phyloP scores from a whole-genome alignment of 2,113 vertebrate genomes.

The Nesoenas mayeri region DNA sequence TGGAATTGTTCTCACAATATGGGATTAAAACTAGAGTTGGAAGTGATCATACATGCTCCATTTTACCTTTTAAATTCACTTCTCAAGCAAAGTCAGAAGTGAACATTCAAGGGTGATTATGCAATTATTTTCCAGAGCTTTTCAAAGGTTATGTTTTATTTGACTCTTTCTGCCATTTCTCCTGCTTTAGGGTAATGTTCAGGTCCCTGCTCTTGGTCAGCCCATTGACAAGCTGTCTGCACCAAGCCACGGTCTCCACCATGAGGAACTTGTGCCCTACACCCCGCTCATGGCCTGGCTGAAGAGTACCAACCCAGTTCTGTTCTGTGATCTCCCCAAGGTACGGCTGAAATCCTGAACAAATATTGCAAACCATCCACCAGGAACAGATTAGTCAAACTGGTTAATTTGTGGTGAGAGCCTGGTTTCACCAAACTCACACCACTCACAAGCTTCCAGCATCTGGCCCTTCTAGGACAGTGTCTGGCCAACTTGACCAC shows the following conservation, averaged over 20 bases:
- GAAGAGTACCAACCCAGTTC: background rate
- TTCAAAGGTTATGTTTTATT: background rate
- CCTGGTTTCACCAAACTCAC: background rate
- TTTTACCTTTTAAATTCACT: background rate
- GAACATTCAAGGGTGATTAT: background rate
- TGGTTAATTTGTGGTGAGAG: background rate
- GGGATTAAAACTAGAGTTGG: background rate
- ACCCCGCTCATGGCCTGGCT: slow-evolving; percentile 37
- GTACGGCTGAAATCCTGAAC: background rate
- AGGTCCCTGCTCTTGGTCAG: background rate
- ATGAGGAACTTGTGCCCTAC: slow-evolving; percentile 31
- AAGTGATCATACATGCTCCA: background rate
- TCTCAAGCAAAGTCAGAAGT: background rate
- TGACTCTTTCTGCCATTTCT: background rate
- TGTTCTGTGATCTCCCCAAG: slow-evolving; percentile 55
- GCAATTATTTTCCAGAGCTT: background rate
- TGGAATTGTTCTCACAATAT: background rate
- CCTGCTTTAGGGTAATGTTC: slow-evolving; percentile 26
- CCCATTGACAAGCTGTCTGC: background rate
- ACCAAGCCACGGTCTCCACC: background rate
- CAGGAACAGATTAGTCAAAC: background rate
- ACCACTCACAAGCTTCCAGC: background rate
- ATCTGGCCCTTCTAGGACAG: background rate
- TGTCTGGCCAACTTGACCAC: background rate
- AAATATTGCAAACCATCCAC: background rate